Conservation (phyloP, 1,140 invertebrate genomes). For the Batillaria attramentaria region DNA sequence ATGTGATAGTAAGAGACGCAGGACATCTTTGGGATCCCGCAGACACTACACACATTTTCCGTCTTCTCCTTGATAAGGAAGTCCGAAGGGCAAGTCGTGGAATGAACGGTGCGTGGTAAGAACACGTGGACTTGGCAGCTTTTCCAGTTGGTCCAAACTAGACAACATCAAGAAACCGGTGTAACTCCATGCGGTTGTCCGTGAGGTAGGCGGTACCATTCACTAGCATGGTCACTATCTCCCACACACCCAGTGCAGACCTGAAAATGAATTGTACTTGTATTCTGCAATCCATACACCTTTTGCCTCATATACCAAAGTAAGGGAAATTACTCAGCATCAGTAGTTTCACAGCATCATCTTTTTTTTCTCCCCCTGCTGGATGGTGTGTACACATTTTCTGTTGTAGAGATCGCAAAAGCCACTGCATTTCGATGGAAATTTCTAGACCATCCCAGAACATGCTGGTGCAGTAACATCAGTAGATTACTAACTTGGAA, state of each 20-base stretch:
- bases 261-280: background rate
- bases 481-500: no score
- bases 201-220: background rate
- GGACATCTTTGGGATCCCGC: constrained; percentile 18
- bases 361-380: no score
- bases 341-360: no score
- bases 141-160: background rate
- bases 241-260: constrained; percentile 25
- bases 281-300: no score
- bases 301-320: no score
- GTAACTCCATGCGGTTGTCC: background rate
- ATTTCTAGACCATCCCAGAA: no score
- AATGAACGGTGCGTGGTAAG: constrained; percentile 14
- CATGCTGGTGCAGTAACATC: no score
- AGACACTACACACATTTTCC: constrained; percentile 11
- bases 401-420: no score
- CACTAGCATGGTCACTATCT: constrained; percentile 20
- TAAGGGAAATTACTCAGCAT: no score
- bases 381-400: no score
- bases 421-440: no score
- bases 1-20: constrained; percentile 20
- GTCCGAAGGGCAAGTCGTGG: constrained; percentile 10
- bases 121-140: constrained; percentile 7
- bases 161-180: background rate
- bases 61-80: background rate